Base-by-base conservation (phyloP, 2,888 invertebrate genomes). In the Latrodectus hesperus region DNA sequence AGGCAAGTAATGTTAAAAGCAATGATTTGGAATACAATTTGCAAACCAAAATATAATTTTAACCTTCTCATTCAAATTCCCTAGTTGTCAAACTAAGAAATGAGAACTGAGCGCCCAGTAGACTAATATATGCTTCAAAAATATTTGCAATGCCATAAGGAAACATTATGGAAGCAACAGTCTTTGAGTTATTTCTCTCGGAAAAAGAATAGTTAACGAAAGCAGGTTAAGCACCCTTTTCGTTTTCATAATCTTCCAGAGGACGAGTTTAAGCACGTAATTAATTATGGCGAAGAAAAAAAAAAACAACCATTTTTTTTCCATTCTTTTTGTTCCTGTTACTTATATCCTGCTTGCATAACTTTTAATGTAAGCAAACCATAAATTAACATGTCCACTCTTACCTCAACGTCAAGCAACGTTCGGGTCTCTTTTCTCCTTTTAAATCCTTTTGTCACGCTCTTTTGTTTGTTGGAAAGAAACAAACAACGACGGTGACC, bases 391-490 rank as follows among this genome's bases (percentile, higher is more conserved):
- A 11, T n/a, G n/a, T n/a, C 12, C 60, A 60, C n/a, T 60, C 60
- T 60, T 60, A n/a, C 60, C 14, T 60, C 14, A n/a, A 60, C n/a
- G 60, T 60, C 60, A n/a, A 60, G 11, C n/a, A n/a, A 16, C 10
- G 14, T 60, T 60, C 12, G 6, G n/a, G 60, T 60, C 60, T 60
- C n/a, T 60, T 60, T n/a, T 16, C 60, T 12, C 12, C 12, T 60
- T 60, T 60, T 60, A 60, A 60, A 60, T 60, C 60, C 60, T 60
- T 60, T 60, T 60, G 60, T 60, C 60, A 60, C 60, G 60, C n/a
- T 60, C 60, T 60, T 60, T 60, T 60, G 60, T 60, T 60, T 60
- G 60, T 60, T 60, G 14, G 60, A 60, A 16, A 60, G n/a, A n/a
- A 60, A 60, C 60, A 60, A 60, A 60, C n/a, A 60, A n/a, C n/a